Conservation (phyloP, 2,113 vertebrate species). For the Microcebus jonahi region DNA sequence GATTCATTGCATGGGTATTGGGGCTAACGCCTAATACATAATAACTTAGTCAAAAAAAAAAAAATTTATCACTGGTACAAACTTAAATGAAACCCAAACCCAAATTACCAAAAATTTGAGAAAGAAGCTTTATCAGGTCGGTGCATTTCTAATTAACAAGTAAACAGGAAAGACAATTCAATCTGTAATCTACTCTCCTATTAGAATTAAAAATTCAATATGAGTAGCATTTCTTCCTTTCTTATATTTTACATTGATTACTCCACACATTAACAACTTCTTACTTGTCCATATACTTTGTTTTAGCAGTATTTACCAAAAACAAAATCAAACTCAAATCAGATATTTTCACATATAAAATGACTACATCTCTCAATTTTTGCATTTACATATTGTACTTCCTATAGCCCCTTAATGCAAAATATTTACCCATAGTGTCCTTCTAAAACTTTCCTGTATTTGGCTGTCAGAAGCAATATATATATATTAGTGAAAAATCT, state of each 20-base stretch:
- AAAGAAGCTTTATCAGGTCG: neutral
- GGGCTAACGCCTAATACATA: conserved; percentile 11
- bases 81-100: conserved; percentile 33
- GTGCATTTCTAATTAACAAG: conserved; percentile 40
- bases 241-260: conserved; percentile 33
- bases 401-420: neutral
- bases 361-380: neutral
- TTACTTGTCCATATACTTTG: conserved; percentile 19
- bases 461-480: conserved; percentile 20
- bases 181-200: neutral
- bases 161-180: neutral
- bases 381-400: conserved; percentile 31
- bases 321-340: conserved; percentile 25
- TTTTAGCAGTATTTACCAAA: conserved; percentile 43
- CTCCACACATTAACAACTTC: conserved; percentile 8
- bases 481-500: conserved; percentile 38
- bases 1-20: neutral
- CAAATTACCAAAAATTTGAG: neutral
- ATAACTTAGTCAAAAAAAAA: neutral
- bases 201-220: conserved; percentile 47
- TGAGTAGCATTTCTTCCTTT: neutral
- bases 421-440: neutral
- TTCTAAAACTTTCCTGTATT: conserved; percentile 22
- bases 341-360: conserved; percentile 27
- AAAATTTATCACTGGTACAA: neutral